Evolutionary conservation across 2,113 vertebrate species (phyloP), one percentile per base, ranked within the genome.

Genomic region (Jaculus jaculus): DNA sequence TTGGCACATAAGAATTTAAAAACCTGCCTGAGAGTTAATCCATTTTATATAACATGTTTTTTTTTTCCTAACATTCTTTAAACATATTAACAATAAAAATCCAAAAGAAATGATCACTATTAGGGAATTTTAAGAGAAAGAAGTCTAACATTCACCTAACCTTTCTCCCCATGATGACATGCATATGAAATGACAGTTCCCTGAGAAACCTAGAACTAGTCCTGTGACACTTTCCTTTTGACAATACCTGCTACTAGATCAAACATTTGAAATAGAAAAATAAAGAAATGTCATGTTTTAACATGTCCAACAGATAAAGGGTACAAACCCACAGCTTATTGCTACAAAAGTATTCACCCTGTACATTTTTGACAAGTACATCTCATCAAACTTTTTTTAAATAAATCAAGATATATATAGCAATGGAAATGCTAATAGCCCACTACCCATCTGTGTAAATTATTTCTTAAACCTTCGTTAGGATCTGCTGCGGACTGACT

Each of bases 111-210:
- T 90, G 78, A 93, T 80, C 61, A 61, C 71, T 87, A 39, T 37
- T n/a, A n/a, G 66, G 79, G 90, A 91, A 47, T 66, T 85, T 87
- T 90, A 79, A 83, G 72, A 93, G 63, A 80, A 93, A 94, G 66
- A 81, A 74, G 51, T 71, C 42, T 72, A 66, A 23, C 13, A 90
- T 9, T 78, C 69, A 85, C 72, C 21, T 34, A 69, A 24, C 34
- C 51, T 17, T 42, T 77, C 6, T 82, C 61, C 73, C 80, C 30
- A 47, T 18, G 7, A n/a, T 34, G 37, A 13, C 74, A 75, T 1
- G 10, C 10, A 30, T 16, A 3, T 18, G 60, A 87, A 84, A 85
- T 24, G 7, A 60, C 1, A 65, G 20, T 66, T 71, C 21, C 79
- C 42, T 58, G n/a, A 80, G 13, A 68, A 60, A 21, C 3, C 2